A percentile compares a stretch with the other conserved stretches of the same genome.
Conservation (phyloP, 2,888 invertebrate genomes). For the Sinhomidia bicolor region DNA sequence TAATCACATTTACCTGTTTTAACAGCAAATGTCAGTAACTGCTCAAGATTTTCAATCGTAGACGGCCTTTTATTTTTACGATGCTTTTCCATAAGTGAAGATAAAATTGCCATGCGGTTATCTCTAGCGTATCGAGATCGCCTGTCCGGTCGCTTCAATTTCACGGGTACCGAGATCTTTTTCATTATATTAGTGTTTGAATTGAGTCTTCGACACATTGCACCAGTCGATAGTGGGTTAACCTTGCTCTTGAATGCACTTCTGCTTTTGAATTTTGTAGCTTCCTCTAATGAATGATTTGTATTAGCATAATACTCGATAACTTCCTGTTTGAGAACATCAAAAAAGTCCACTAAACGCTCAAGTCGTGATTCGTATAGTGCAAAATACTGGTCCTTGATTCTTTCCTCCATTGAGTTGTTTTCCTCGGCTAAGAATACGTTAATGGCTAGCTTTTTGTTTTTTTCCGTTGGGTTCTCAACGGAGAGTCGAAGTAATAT, state of each 20-base stretch:
- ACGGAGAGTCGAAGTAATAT: constrained; percentile 57
- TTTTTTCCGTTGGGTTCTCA: constrained; percentile 63
- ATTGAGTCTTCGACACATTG: constrained; percentile 50
- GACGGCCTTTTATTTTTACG: constrained; percentile 47
- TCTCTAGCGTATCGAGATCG: constrained; percentile 63
- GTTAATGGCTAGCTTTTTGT: constrained; percentile 66
- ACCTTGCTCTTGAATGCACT: neutral
- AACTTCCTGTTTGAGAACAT: constrained; percentile 67
- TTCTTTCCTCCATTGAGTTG: constrained; percentile 48
- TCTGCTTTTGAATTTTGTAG: constrained; percentile 12
- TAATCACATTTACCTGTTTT: constrained; percentile 54
- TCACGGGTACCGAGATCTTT: constrained; percentile 68
- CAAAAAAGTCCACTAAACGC: constrained; percentile 66
- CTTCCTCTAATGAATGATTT: constrained; percentile 27
- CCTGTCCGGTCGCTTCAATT: constrained; percentile 58
- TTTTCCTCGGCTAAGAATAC: constrained; percentile 68
- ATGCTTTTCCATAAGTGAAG: constrained; percentile 62
- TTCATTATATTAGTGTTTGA: constrained; percentile 50
- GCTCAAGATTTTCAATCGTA: constrained; percentile 61
- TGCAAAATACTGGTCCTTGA: constrained; percentile 69
- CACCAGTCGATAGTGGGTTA: constrained; percentile 24
- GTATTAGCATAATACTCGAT: constrained; percentile 65
- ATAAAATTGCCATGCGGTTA: constrained; percentile 57
- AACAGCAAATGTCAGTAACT: constrained; percentile 62
- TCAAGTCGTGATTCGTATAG: constrained; percentile 67